Evolutionary conservation across 2,113 vertebrate genomes (phyloP), one percentile per base, ranked within the genome.

Genomic region (Istiophorus platypterus): DNA sequence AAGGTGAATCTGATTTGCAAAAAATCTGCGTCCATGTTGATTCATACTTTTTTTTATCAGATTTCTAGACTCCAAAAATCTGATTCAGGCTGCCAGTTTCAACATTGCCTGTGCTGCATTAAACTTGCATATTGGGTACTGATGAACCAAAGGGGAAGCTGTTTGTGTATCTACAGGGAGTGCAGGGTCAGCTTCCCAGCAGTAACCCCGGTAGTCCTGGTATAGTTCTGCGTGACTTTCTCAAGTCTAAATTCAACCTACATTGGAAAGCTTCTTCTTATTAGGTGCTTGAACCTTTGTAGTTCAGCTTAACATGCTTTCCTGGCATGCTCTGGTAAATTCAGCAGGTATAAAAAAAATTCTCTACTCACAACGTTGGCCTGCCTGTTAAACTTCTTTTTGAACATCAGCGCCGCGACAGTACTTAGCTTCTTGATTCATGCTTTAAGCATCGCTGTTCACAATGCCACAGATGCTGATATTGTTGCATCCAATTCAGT

Each of bases 1-100:
- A 54, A 47, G 42, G 13, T 37, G 39, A 72, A 81, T 78, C 41
- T 1, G 29, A 62, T 67, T 73, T 45, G n/a, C 34, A 76, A 71
- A 67, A 52, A 70, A 66, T 10, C 45, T 1, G 29, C n/a, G 52
- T 65, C 12, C 29, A 26, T 73, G 83, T n/a, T 66, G 78, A 51
- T 66, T 78, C n/a, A n/a, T n/a, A n/a, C n/a, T 61, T 37, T 70
- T 56, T 66, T 72, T 61, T 24, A 63, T 62, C 61, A 72, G 42
- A 81, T 81, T 52, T 78, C 7, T 59, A 51, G 34, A 47, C 69
- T 31, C 39, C 9, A 52, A 64, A 65, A 76, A 31, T 27, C 13
- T 0, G 34, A 76, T 63, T 78, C 29, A 3, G 66, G 59, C 57
- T 62, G 24, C 52, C 39, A n/a, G 54, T 71, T 77, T 74, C 26